Conservation (phyloP, 2,797 vertebrate genomes). For the Myotis planiceps region DNA sequence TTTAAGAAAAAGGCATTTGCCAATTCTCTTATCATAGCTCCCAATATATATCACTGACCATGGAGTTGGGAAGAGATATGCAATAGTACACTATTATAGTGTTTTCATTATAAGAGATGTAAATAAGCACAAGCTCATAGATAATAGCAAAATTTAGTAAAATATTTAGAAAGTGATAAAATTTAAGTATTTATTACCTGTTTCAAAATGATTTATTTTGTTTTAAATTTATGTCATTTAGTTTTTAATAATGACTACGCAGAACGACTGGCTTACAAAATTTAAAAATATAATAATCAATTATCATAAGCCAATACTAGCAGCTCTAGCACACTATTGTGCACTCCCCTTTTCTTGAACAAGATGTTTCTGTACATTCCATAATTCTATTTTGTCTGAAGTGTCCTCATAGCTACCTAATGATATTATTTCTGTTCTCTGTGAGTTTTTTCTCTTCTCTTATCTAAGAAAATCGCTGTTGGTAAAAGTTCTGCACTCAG, state of each 20-base stretch:
- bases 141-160: neutral
- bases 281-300: neutral
- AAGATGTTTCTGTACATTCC: neutral
- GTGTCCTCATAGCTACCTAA: neutral
- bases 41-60: neutral
- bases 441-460: neutral
- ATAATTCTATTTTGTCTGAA: neutral
- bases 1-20: neutral
- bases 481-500: neutral
- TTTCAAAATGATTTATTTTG: neutral
- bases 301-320: neutral
- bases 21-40: neutral
- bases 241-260: neutral
- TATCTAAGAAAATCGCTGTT: neutral
- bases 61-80: neutral
- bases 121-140: neutral
- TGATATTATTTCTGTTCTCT: neutral
- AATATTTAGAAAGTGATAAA: neutral
- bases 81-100: neutral
- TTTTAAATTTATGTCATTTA: neutral
- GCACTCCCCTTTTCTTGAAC: neutral
- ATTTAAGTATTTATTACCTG: neutral
- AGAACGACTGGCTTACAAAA: neutral
- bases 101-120: neutral
- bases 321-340: neutral